A percentile compares a stretch with the other conserved stretches of the same genome.
Conservation (phyloP, 2,797 vertebrate genomes). For the Sebastes kiyomatsui region DNA sequence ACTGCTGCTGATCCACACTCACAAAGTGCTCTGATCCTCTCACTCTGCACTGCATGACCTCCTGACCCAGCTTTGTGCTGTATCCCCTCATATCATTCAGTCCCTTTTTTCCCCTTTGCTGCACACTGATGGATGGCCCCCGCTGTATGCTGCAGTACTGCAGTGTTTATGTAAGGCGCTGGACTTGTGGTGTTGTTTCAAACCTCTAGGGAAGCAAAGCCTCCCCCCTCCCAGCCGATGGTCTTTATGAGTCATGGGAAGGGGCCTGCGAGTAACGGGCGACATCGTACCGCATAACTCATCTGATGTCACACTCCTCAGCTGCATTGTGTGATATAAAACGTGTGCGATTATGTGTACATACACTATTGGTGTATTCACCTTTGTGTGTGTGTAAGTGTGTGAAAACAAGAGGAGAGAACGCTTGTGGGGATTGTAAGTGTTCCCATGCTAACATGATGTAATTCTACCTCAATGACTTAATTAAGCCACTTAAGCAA, state of each 20-base stretch:
- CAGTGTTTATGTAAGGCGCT: slow-evolving; percentile 66
- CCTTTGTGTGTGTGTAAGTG: slow-evolving; percentile 2
- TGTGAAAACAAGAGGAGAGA: slow-evolving; percentile 11
- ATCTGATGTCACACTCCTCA: slow-evolving; percentile 54
- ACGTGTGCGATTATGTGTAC: slow-evolving; percentile 6
- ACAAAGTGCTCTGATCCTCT: slow-evolving; percentile 16
- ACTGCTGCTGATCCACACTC: slow-evolving; percentile 10
- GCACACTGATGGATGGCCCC: slow-evolving; percentile 64
- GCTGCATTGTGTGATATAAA: slow-evolving; percentile 37
- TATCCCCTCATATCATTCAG: slow-evolving; percentile 35
- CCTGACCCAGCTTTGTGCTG: slow-evolving; percentile 37
- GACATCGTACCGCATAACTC: slow-evolving; percentile 60
- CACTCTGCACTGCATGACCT: slow-evolving; percentile 11
- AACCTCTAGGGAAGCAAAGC: slow-evolving; percentile 58
- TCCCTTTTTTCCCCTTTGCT: background rate
- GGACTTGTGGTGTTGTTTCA: slow-evolving; percentile 73
- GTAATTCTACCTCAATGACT: slow-evolving; percentile 40
- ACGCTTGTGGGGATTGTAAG: slow-evolving; percentile 25
- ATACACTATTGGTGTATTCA: background rate
- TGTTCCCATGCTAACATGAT: slow-evolving; percentile 44
- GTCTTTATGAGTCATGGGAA: slow-evolving; percentile 76
- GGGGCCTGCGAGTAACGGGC: slow-evolving; percentile 35
- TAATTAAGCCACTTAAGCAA: slow-evolving; percentile 52
- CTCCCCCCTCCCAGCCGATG: slow-evolving; percentile 17
- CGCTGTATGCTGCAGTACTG: slow-evolving; percentile 29